phyloP scores from a whole-genome alignment of 2,888 invertebrate genomes.

The Mesochorus sp. region DNA sequence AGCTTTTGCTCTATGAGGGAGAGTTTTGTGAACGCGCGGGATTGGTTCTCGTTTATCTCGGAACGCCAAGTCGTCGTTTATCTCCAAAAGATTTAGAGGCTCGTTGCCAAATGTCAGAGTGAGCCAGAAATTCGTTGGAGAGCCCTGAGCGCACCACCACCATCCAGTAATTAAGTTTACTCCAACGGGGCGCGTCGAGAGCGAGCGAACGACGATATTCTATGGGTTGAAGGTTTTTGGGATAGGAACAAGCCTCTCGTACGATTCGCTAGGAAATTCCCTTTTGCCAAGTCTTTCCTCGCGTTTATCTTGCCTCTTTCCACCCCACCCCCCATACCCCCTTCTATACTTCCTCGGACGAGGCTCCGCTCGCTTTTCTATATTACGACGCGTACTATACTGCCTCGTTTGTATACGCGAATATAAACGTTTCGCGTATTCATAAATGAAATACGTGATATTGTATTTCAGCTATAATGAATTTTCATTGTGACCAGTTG shows the following conservation, averaged over 20 bases:
- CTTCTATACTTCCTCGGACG: background rate
- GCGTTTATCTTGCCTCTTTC: constrained; percentile 10
- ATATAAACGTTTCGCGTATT: constrained; percentile 22
- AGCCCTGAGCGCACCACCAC: constrained; percentile 61
- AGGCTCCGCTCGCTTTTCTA: too few species aligned
- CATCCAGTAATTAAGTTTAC: constrained; percentile 75
- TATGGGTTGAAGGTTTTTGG: constrained; percentile 14
- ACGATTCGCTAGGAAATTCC: constrained; percentile 47
- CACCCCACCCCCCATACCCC: constrained; percentile 2
- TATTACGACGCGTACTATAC: too few species aligned
- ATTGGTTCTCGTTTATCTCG: constrained; percentile 22
- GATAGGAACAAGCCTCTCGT: constrained; percentile 30
- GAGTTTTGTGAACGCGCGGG: constrained; percentile 9
- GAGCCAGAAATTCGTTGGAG: constrained; percentile 20
- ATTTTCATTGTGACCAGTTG: constrained; percentile 34
- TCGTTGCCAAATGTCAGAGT: constrained; percentile 75
- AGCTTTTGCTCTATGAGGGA: constrained; percentile 4
- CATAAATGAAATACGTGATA: constrained; percentile 37
- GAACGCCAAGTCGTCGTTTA: constrained; percentile 53
- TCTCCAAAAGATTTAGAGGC: constrained; percentile 71
- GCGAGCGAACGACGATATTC: constrained; percentile 3
- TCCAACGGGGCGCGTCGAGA: constrained; percentile 67
- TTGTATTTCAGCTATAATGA: constrained; percentile 13
- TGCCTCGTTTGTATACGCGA: background rate
- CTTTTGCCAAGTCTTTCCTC: constrained; percentile 52